phyloP scores from a whole-genome alignment of 2,113 vertebrate genomes.

The Zosterops pallidus region DNA sequence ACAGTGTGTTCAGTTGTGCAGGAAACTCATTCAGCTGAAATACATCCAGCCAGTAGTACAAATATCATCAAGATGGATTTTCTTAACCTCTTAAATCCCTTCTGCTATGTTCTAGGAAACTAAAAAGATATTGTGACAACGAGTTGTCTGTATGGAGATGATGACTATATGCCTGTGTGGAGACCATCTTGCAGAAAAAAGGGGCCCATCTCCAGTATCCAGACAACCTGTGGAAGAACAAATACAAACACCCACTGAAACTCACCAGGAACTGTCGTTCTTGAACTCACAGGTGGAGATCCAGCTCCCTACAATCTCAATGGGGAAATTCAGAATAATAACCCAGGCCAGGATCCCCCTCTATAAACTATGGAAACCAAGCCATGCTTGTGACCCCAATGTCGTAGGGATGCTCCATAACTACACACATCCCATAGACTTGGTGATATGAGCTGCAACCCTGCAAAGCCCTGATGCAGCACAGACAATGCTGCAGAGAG shows the following conservation, averaged over 20 bases:
- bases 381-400: fast-evolving
- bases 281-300: not conserved
- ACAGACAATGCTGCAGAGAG: not conserved
- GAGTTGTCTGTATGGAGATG: not conserved
- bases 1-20: not conserved
- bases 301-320: not conserved
- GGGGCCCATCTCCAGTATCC: not conserved
- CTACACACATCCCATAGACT: fast-evolving
- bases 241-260: not conserved
- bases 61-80: not conserved
- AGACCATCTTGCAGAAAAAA: not conserved
- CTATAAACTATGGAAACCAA: not conserved
- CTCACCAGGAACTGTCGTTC: not conserved
- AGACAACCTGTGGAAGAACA: not conserved
- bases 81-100: not conserved
- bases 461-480: not conserved
- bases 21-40: not conserved
- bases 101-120: not conserved
- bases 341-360: not conserved
- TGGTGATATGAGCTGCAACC: not conserved
- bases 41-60: not conserved
- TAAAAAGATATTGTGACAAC: not conserved
- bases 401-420: not conserved
- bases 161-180: fast-evolving
- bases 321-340: not conserved